A percentile compares a stretch with the other conserved stretches of the same genome.
Evolutionary conservation across 2,113 vertebrate genomes (phyloP).

Genomic region (Platysternon megacephalum): DNA sequence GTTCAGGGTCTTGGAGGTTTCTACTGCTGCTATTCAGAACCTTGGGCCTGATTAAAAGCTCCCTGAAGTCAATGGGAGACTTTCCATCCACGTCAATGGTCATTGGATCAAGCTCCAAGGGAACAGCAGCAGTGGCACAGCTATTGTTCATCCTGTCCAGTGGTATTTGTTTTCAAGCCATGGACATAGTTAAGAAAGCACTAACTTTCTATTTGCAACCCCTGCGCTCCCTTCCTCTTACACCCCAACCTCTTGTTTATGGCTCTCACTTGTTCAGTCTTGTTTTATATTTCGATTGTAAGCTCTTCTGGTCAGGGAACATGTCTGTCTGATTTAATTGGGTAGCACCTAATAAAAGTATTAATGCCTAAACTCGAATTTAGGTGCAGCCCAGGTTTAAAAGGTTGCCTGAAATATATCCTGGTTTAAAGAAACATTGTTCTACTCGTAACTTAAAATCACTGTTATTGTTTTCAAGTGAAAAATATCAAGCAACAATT

Average conservation of each 20-base stretch:
- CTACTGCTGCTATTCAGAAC: background rate
- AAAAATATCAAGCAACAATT: background rate
- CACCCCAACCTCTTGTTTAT: background rate
- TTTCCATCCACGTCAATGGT: background rate
- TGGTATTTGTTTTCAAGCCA: background rate
- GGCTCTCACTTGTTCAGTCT: background rate
- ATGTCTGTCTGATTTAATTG: background rate
- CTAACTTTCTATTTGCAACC: background rate
- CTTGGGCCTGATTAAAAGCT: background rate
- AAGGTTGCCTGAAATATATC: background rate
- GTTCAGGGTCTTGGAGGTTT: background rate
- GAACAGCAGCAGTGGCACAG: background rate
- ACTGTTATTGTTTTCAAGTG: background rate
- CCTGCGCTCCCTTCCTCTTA: background rate
- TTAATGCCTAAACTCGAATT: background rate
- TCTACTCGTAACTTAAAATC: background rate
- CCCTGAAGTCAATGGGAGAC: background rate
- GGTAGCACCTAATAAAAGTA: fast-evolving
- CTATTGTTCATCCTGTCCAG: background rate
- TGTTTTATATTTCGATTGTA: background rate
- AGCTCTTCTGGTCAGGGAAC: background rate
- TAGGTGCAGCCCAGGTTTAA: background rate
- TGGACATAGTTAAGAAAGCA: background rate
- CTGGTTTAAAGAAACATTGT: background rate
- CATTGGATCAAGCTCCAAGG: background rate